Evolutionary conservation across 2,797 vertebrate genomes (phyloP).

Genomic region (Sciurus carolinensis): DNA sequence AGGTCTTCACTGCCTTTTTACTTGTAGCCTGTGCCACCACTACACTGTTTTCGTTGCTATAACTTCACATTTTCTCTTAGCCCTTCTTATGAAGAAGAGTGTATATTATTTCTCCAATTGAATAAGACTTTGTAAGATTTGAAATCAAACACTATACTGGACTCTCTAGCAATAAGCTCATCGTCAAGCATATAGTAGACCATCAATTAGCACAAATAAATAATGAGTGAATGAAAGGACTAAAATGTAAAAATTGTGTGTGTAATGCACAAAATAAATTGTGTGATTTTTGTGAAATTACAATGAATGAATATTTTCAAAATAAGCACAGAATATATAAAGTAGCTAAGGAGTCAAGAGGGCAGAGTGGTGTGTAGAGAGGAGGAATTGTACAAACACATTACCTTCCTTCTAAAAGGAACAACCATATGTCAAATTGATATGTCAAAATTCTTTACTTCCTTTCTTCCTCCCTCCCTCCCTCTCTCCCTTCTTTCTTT

Average conservation of each 20-base stretch:
- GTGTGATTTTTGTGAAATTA: background rate
- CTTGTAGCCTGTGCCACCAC: background rate
- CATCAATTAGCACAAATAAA: constrained; percentile 7
- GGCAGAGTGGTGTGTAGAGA: background rate
- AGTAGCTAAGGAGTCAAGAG: background rate
- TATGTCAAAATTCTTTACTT: background rate
- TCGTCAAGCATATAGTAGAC: background rate
- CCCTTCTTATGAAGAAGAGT: background rate
- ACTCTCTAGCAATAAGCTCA: background rate
- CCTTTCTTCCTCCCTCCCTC: too few relatives aligned
- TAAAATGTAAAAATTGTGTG: background rate
- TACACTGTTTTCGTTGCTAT: background rate
- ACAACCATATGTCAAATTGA: background rate
- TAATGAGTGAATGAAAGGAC: background rate
- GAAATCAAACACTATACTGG: background rate
- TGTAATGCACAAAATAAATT: background rate
- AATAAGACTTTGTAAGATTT: background rate
- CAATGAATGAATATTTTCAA: background rate
- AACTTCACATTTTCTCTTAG: background rate
- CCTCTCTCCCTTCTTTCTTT: too few relatives aligned
- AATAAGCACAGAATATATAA: background rate
- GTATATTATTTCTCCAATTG: background rate
- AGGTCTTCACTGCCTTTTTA: background rate
- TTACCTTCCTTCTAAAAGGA: background rate
- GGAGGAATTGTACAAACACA: background rate